A percentile compares a stretch with the other conserved stretches of the same genome.
phyloP scores from a whole-genome alignment of 2,888 invertebrate species.

The Yponomeuta plumbellus region DNA sequence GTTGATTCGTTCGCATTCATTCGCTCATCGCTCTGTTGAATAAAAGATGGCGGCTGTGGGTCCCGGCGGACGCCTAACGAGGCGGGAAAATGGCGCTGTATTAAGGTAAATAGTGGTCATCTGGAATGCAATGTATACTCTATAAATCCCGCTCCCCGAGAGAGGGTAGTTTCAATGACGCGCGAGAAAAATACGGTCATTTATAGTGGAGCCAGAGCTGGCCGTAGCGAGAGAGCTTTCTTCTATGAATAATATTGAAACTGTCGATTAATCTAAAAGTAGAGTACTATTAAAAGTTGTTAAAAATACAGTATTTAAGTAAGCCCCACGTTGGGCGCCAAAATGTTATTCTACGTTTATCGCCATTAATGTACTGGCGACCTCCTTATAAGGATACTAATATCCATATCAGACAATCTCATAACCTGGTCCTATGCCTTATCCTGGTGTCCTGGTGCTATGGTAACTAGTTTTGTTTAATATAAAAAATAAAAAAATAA shows the following conservation, averaged over 20 bases:
- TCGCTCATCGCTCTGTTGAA: conserved; percentile 52
- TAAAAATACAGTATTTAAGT: not conserved
- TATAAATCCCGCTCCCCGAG: conserved; percentile 2
- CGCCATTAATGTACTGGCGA: too few species aligned
- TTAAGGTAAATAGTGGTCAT: conserved; percentile 39
- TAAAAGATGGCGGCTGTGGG: conserved; percentile 42
- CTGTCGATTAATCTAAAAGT: not conserved
- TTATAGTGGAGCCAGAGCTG: not conserved
- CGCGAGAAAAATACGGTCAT: conserved; percentile 9
- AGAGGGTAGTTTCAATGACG: conserved; percentile 11
- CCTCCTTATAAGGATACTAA: too few species aligned
- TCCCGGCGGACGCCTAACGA: conserved; percentile 35
- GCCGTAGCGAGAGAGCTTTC: not conserved
- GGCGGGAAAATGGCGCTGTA: conserved; percentile 38
- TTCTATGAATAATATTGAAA: not conserved
- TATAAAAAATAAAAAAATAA: too few species aligned
- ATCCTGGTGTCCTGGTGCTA: too few species aligned
- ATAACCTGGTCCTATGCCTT: too few species aligned
- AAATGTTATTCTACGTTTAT: not conserved
- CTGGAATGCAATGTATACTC: conserved; percentile 22
- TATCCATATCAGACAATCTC: too few species aligned
- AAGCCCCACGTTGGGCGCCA: conserved; percentile 8
- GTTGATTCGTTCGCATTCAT: conserved; percentile 33
- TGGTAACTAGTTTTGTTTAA: too few species aligned
- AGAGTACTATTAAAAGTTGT: too few species aligned